Percentiles rank a stretch among this genome's conserved stretches.
These are phyloP conservation scores for Paradoxurus hermaphroditus DNA, from an alignment of 2,113 vertebrate species.

Conservation along the genomic window DNA sequence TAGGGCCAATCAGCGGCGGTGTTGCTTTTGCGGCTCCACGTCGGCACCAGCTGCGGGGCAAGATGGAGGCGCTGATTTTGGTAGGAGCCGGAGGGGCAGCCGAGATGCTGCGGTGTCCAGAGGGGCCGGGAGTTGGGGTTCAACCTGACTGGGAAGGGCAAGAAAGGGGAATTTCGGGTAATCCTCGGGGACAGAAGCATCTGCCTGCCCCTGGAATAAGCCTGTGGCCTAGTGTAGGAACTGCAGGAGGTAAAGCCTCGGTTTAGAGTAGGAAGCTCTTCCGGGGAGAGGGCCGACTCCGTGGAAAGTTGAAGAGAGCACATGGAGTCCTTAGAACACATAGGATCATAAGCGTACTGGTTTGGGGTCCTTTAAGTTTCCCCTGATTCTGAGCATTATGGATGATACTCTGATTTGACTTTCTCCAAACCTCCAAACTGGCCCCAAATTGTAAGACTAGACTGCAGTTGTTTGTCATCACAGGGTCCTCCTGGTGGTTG, in stretches of 20 bases:
- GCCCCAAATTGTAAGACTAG: neutral
- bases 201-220: neutral
- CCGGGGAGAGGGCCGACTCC: neutral
- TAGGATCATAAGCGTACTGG: neutral
- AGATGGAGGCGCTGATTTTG: slow-evolving; percentile 86
- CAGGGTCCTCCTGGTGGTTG: neutral
- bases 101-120: neutral
- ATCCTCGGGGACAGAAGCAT: neutral
- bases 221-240: slow-evolving; percentile 44
- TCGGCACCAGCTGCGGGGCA: slow-evolving; percentile 81
- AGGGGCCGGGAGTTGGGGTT: slow-evolving; percentile 42
- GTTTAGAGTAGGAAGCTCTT: slow-evolving; percentile 29
- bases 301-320: slow-evolving; percentile 42
- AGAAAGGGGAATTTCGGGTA: neutral
- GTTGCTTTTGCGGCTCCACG: slow-evolving; percentile 79
- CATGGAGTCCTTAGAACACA: neutral
- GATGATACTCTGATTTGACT: neutral
- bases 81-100: slow-evolving; percentile 76
- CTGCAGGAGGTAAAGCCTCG: slow-evolving; percentile 7
- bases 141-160: neutral
- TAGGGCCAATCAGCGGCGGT: slow-evolving; percentile 74
- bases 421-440: neutral
- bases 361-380: neutral
- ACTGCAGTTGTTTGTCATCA: neutral
- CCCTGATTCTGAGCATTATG: neutral